A percentile compares a stretch with the other conserved stretches of the same genome.
Conservation (phyloP, 37 sponge, comb jelly and placozoan genomes). For the Axinella damicornis region DNA sequence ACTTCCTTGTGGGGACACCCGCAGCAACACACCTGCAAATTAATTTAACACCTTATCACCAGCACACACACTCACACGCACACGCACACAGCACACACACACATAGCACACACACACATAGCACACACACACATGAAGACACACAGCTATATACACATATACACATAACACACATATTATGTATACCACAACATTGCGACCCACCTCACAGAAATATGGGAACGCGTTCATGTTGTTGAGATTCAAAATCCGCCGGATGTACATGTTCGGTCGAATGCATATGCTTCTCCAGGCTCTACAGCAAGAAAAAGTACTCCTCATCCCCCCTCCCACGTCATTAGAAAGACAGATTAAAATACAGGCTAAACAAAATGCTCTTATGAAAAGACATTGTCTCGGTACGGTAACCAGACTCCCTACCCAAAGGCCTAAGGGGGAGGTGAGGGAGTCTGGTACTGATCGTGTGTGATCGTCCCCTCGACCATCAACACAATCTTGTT, state of each 20-base stretch:
- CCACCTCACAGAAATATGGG: constrained; percentile 10
- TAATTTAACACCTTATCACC: no score
- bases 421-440: no score
- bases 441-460: no score
- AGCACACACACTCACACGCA: constrained; percentile 37
- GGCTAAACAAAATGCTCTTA: no score
- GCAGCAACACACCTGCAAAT: constrained; percentile 13
- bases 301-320: not conserved
- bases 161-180: no score
- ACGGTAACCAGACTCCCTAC: no score
- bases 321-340: not conserved
- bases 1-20: constrained; percentile 1
- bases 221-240: not conserved
- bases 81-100: not conserved
- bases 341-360: not conserved
- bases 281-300: not conserved
- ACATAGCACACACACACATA: not conserved
- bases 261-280: not conserved
- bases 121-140: no score
- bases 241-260: not conserved
- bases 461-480: not conserved
- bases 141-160: no score
- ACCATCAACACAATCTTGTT: not conserved
- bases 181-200: no score
- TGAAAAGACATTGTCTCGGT: no score